phyloP scores from a whole-genome alignment of 2,888 invertebrate genomes.

The Fabriciana adippe region DNA sequence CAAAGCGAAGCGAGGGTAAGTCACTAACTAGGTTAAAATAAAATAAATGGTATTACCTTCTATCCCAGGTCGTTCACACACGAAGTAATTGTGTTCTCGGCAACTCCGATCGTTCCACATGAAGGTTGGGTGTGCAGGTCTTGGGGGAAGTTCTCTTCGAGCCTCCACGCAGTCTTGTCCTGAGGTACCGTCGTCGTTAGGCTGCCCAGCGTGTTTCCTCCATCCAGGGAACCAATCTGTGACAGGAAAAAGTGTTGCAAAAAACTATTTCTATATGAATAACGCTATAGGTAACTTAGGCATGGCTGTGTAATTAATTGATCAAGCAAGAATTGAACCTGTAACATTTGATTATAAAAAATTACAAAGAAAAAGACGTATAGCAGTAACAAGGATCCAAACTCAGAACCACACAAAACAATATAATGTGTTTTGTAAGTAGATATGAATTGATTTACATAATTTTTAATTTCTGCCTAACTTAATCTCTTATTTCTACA shows the following conservation, averaged over 20 bases:
- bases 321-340: no score
- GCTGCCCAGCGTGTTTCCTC: slow-evolving; percentile 87
- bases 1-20: no score
- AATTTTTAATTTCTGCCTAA: no score
- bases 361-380: no score
- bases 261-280: neutral
- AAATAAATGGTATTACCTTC: slow-evolving; percentile 79
- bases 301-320: no score
- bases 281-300: no score
- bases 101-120: slow-evolving; percentile 93
- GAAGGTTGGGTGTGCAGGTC: slow-evolving; percentile 80
- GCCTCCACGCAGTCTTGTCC: slow-evolving; percentile 92
- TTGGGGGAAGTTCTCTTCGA: slow-evolving; percentile 85
- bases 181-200: slow-evolving; percentile 91
- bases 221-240: slow-evolving; percentile 93
- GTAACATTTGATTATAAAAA: no score
- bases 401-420: no score
- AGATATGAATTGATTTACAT: no score
- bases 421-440: no score
- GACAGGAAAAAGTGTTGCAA: slow-evolving; percentile 4
- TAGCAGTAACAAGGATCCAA: no score
- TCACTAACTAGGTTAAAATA: neutral
- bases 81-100: slow-evolving; percentile 86
- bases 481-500: no score
- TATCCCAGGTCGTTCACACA: slow-evolving; percentile 87